These are phyloP conservation scores for Corythaeola cristata DNA, from an alignment of 2,113 vertebrate species.

Conservation along the genomic window DNA sequence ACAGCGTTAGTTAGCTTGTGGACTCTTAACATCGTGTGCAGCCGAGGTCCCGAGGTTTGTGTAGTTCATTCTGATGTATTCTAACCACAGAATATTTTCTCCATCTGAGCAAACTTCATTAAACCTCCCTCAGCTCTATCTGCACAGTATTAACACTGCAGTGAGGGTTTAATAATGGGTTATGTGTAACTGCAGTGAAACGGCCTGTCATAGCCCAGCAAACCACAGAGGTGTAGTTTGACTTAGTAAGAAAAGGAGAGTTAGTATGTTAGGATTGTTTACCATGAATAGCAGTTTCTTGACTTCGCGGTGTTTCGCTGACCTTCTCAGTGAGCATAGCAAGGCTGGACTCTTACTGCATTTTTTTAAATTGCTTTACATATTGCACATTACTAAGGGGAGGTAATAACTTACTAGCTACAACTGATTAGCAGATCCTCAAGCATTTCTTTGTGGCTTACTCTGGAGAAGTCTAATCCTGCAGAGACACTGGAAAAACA, in stretches of 20 bases:
- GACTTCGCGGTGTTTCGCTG: not conserved
- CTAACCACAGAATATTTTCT: not conserved
- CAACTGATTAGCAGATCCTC: not conserved
- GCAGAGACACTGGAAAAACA: not conserved
- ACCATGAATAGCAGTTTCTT: not conserved
- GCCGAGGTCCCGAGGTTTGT: not conserved
- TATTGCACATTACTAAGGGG: not conserved
- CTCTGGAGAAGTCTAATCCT: not conserved
- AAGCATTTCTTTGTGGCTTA: not conserved
- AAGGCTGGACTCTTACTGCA: not conserved
- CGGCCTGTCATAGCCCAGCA: not conserved
- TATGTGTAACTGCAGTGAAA: constrained; percentile 1
- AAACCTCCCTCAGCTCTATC: not conserved
- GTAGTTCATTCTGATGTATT: not conserved
- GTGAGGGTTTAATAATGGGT: not conserved
- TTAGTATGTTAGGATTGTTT: not conserved
- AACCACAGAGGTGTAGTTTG: not conserved
- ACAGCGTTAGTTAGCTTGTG: not conserved
- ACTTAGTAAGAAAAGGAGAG: not conserved
- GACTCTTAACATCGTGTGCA: fast-evolving
- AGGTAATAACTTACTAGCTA: not conserved
- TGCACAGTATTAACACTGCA: not conserved
- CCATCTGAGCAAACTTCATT: not conserved
- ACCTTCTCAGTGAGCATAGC: not conserved
- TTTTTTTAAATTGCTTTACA: not conserved